phyloP scores from a whole-genome alignment of 2,888 invertebrate genomes.

The Syritta pipiens region DNA sequence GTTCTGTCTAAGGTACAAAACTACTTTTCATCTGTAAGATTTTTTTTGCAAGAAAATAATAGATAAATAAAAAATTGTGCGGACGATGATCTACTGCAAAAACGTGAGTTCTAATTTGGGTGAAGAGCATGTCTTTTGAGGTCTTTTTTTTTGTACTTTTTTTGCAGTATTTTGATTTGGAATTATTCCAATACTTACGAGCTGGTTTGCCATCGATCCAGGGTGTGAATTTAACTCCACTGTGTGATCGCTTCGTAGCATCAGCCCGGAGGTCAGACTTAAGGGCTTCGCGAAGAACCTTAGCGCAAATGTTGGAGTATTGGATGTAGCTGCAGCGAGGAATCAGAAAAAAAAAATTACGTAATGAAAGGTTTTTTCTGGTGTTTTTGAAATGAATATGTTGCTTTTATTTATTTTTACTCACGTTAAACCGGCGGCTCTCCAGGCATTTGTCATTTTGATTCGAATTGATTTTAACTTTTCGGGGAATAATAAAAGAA shows the following conservation, averaged over 20 bases:
- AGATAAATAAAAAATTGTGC: slow-evolving; percentile 1
- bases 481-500: slow-evolving; percentile 1
- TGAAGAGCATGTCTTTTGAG: not conserved
- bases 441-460: slow-evolving; percentile 88
- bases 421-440: slow-evolving; percentile 91
- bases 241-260: slow-evolving; percentile 87
- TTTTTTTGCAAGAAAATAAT: slow-evolving; percentile 55
- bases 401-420: slow-evolving; percentile 73
- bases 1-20: slow-evolving; percentile 2
- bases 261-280: slow-evolving; percentile 88
- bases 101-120: not conserved
- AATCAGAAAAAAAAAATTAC: slow-evolving; percentile 38
- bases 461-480: slow-evolving; percentile 22
- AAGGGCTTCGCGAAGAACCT: slow-evolving; percentile 87
- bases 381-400: not conserved
- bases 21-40: slow-evolving; percentile 73
- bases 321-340: slow-evolving; percentile 89
- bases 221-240: slow-evolving; percentile 89
- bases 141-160: not conserved
- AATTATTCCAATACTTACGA: slow-evolving; percentile 82
- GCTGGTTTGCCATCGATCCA: slow-evolving; percentile 94
- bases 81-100: slow-evolving; percentile 13
- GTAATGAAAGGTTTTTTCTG: slow-evolving; percentile 40
- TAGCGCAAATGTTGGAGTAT: slow-evolving; percentile 96
- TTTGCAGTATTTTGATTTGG: slow-evolving; percentile 8